Conservation (phyloP, 2,888 invertebrate species). For the Phyto melanocephala region DNA sequence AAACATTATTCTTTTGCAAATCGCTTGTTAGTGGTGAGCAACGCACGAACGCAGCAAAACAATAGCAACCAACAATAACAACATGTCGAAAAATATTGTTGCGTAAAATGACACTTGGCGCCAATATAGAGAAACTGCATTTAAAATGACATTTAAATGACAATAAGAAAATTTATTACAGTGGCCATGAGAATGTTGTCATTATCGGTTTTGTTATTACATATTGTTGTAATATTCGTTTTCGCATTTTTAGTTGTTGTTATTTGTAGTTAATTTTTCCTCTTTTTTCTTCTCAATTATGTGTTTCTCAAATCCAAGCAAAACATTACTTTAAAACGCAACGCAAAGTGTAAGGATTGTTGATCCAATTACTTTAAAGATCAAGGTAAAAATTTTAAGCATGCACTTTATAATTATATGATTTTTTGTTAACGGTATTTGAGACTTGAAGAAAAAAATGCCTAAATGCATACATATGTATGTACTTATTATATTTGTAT, state of each 20-base stretch:
- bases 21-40: background rate
- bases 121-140: slow-evolving; percentile 68
- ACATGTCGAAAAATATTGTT: slow-evolving; percentile 62
- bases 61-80: slow-evolving; percentile 34
- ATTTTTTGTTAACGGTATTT: background rate
- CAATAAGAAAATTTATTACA: slow-evolving; percentile 67
- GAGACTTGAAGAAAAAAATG: too few relatives aligned
- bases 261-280: background rate
- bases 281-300: background rate
- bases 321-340: slow-evolving; percentile 16
- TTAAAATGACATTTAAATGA: slow-evolving; percentile 69
- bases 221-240: background rate
- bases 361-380: slow-evolving; percentile 56
- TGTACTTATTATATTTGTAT: too few relatives aligned
- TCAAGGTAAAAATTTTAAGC: background rate
- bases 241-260: slow-evolving; percentile 18
- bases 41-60: slow-evolving; percentile 19
- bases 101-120: slow-evolving; percentile 72
- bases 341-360: slow-evolving; percentile 46
- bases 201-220: slow-evolving; percentile 29
- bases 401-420: slow-evolving; percentile 40
- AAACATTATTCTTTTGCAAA: slow-evolving; percentile 52
- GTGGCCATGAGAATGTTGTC: slow-evolving; percentile 61
- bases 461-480: too few relatives aligned
- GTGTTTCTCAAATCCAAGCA: slow-evolving; percentile 42